These are phyloP conservation scores for Phymatocera aterrima DNA, from an alignment of 2,888 invertebrate species.

Conservation along the genomic window DNA sequence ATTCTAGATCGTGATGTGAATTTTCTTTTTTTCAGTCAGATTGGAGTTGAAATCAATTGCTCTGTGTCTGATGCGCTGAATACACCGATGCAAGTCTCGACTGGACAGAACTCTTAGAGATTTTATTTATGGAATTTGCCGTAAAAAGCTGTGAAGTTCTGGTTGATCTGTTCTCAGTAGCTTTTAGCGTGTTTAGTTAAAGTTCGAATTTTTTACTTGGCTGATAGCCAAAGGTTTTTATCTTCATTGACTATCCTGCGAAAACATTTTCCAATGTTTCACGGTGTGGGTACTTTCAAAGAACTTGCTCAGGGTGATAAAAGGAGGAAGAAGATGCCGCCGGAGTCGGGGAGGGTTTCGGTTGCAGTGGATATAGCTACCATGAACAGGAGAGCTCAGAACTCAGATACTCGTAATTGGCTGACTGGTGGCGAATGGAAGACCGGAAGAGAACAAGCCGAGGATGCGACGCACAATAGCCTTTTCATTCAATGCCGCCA, in stretches of 20 bases:
- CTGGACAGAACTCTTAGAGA: background rate
- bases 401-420: background rate
- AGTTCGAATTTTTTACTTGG: slow-evolving; percentile 18
- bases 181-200: background rate
- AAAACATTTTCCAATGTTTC: slow-evolving; percentile 47
- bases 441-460: background rate
- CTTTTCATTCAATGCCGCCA: slow-evolving; percentile 41
- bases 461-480: slow-evolving; percentile 34
- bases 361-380: slow-evolving; percentile 14
- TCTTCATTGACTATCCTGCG: slow-evolving; percentile 10
- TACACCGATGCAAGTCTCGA: background rate
- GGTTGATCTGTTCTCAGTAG: background rate
- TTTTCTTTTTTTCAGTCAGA: too few species aligned
- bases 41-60: background rate
- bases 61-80: background rate
- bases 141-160: background rate
- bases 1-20: too few species aligned
- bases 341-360: background rate
- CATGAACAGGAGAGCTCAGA: slow-evolving; percentile 17
- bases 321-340: background rate
- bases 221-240: slow-evolving; percentile 18
- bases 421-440: slow-evolving; percentile 25
- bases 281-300: slow-evolving; percentile 1
- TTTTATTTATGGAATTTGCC: background rate
- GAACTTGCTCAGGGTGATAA: background rate